A percentile compares a stretch with the other conserved stretches of the same genome.
These are phyloP conservation scores for Sceloporus undulatus DNA, from an alignment of 2,113 vertebrate species.

Conservation along the genomic window DNA sequence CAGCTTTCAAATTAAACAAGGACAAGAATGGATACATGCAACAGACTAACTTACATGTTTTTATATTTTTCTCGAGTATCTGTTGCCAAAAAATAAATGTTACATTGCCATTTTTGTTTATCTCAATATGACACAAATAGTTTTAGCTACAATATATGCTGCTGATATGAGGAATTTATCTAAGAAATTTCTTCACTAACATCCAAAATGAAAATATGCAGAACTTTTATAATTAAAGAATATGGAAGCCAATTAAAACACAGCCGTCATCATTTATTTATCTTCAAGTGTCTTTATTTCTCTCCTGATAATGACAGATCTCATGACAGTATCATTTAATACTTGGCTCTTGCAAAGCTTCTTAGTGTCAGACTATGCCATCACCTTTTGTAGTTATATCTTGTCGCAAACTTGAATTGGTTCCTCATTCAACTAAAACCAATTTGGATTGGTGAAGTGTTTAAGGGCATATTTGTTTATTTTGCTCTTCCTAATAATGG, in stretches of 20 bases:
- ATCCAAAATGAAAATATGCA: not conserved
- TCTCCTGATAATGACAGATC: not conserved
- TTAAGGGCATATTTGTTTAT: not conserved
- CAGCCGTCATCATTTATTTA: not conserved
- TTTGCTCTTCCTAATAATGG: not conserved
- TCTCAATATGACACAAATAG: no score
- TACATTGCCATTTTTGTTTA: not conserved
- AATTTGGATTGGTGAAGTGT: not conserved
- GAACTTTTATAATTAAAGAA: not conserved
- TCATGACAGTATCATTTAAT: not conserved
- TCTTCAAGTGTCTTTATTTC: not conserved
- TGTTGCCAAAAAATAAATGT: not conserved
- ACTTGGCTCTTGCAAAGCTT: not conserved
- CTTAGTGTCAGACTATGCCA: not conserved
- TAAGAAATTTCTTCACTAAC: not conserved
- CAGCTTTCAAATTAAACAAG: not conserved
- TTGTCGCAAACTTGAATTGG: not conserved
- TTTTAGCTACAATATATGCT: not conserved
- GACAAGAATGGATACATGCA: not conserved
- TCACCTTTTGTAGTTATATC: not conserved
- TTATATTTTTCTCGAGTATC: not conserved
- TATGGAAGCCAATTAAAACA: not conserved
- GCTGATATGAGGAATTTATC: not conserved
- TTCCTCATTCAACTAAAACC: not conserved
- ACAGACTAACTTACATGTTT: not conserved